phyloP scores from a whole-genome alignment of 2,797 vertebrate genomes.

The Dermochelys coriacea region DNA sequence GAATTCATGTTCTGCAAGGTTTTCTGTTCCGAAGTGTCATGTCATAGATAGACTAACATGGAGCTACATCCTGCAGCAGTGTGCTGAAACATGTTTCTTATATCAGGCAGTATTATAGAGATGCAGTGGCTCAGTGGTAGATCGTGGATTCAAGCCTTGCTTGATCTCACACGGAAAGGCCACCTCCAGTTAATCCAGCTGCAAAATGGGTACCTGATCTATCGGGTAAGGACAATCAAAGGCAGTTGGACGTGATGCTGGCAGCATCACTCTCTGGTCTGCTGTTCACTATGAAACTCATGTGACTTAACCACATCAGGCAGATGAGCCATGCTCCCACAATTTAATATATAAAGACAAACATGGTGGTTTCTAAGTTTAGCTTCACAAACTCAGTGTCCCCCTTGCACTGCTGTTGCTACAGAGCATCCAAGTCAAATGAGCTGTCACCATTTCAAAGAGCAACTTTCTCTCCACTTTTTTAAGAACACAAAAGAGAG shows the following conservation, averaged over 20 bases:
- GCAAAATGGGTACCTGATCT: not conserved
- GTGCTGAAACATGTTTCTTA: not conserved
- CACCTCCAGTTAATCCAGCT: not conserved
- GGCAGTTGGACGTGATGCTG: not conserved
- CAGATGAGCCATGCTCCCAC: not conserved
- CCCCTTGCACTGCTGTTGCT: not conserved
- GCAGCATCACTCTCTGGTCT: not conserved
- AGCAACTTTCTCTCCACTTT: not conserved
- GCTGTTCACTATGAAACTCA: not conserved
- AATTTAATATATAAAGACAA: not conserved
- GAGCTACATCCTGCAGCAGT: rapidly evolving
- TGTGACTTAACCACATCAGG: not conserved
- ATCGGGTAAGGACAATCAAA: not conserved
- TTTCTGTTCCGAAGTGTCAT: not conserved
- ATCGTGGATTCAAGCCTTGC: not conserved
- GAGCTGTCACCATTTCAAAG: not conserved
- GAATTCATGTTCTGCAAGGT: not conserved
- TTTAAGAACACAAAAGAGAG: not conserved
- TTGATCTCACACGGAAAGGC: not conserved
- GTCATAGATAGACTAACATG: not conserved
- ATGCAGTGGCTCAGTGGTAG: not conserved
- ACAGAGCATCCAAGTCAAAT: not conserved
- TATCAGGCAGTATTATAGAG: not conserved
- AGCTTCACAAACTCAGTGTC: not conserved
- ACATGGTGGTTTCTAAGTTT: not conserved